phyloP scores from a whole-genome alignment of 2,888 invertebrate genomes.

The Hirtodrosophila trivittata region DNA sequence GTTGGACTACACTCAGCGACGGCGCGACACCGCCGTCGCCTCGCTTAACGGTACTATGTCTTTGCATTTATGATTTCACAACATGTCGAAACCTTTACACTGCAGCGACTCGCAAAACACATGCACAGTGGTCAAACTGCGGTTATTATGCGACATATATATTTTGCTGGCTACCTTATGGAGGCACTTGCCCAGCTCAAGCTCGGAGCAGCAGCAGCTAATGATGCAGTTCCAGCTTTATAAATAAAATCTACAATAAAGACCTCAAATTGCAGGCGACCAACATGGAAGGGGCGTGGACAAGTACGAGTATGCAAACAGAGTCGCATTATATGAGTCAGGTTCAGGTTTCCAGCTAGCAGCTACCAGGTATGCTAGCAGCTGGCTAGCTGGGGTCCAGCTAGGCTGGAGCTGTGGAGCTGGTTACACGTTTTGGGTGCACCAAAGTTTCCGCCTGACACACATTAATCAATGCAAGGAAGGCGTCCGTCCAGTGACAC shows the following conservation, averaged over 20 bases:
- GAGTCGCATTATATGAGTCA: slow-evolving; percentile 44
- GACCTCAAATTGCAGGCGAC: slow-evolving; percentile 70
- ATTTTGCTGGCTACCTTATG: no score
- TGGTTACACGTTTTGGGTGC: slow-evolving; percentile 42
- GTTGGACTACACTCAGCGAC: no score
- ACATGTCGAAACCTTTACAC: no score
- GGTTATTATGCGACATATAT: no score
- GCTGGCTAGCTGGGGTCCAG: neutral
- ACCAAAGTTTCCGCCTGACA: slow-evolving; percentile 56
- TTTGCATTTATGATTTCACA: no score
- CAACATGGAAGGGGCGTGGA: slow-evolving; percentile 69
- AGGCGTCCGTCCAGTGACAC: slow-evolving; percentile 62
- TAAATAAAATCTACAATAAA: slow-evolving; percentile 66
- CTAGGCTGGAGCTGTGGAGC: neutral
- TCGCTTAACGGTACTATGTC: no score
- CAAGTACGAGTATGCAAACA: slow-evolving; percentile 50
- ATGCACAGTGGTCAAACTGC: no score
- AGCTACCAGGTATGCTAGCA: neutral
- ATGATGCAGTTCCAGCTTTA: slow-evolving; percentile 63
- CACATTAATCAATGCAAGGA: slow-evolving; percentile 66
- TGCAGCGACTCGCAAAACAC: no score
- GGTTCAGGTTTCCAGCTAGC: slow-evolving; percentile 40
- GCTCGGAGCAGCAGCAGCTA: slow-evolving; percentile 47
- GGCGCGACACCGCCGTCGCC: no score
- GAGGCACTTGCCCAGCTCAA: slow-evolving; percentile 20